These are phyloP conservation scores for Suillia variegata DNA, from an alignment of 2,888 invertebrate species.

Conservation along the genomic window DNA sequence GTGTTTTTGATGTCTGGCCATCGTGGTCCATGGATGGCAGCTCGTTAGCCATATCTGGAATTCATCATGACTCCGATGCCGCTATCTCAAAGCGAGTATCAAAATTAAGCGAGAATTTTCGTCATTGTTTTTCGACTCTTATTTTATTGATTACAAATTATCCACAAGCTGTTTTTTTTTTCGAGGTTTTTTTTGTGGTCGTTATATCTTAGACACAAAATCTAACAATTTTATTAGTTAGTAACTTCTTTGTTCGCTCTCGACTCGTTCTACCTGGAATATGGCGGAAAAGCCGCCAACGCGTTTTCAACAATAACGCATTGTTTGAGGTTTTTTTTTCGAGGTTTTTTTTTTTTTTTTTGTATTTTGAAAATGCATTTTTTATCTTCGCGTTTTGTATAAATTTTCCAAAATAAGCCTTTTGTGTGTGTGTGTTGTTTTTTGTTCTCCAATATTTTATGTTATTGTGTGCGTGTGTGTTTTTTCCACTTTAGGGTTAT, in stretches of 20 bases:
- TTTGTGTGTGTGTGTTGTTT: slow-evolving; percentile 5
- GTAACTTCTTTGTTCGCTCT: not conserved
- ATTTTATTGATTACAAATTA: slow-evolving; percentile 50
- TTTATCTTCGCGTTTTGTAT: not conserved
- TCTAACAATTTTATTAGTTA: slow-evolving; percentile 49
- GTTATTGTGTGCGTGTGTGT: too few relatives aligned
- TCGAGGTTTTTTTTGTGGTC: too few relatives aligned
- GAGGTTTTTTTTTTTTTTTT: not conserved
- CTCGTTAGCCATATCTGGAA: too few relatives aligned
- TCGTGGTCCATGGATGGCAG: too few relatives aligned
- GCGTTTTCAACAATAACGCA: not conserved
- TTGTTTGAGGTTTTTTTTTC: not conserved
- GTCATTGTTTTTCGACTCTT: slow-evolving; percentile 8
- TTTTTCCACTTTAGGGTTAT: too few relatives aligned
- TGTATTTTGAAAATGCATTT: slow-evolving; percentile 31
- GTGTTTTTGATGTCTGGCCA: slow-evolving; percentile 1
- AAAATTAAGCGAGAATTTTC: slow-evolving; percentile 29
- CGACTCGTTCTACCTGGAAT: not conserved
- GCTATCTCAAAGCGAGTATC: slow-evolving; percentile 46
- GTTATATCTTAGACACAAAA: not conserved
- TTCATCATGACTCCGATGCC: slow-evolving; percentile 17
- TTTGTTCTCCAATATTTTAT: slow-evolving; percentile 9
- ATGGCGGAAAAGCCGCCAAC: slow-evolving; percentile 26
- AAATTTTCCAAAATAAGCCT: slow-evolving; percentile 2
- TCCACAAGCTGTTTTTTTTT: too few relatives aligned